Conservation (phyloP, 1,140 invertebrate genomes). For the Cydia splendana region DNA sequence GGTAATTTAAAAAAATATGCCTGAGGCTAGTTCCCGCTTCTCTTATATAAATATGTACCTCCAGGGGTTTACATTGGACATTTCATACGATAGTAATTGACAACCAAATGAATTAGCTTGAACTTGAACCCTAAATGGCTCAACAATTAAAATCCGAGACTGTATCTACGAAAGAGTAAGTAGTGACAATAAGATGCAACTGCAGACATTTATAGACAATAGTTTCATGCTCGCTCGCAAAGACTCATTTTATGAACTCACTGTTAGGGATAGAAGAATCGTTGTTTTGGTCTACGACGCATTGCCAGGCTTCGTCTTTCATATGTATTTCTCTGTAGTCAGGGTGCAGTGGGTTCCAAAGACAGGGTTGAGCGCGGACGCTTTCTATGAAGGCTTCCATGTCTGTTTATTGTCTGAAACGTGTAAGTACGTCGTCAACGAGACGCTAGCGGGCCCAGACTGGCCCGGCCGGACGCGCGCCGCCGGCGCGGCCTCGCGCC, state of each 20-base stretch:
- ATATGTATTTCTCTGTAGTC: conserved; percentile 65
- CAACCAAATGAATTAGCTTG: too few species aligned
- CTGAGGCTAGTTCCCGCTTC: too few species aligned
- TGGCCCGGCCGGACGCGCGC: not conserved
- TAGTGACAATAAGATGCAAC: too few species aligned
- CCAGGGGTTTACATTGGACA: too few species aligned
- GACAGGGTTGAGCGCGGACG: conserved; percentile 60
- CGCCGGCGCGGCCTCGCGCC: conserved; percentile 32
- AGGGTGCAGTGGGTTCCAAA: conserved; percentile 70
- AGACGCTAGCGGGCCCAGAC: conserved; percentile 9
- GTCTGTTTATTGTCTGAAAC: not conserved
- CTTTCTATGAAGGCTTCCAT: conserved; percentile 71
- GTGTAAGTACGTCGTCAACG: not conserved
- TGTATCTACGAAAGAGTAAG: too few species aligned
- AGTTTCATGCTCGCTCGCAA: not conserved
- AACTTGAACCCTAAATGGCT: too few species aligned
- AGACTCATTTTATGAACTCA: conserved; percentile 46
- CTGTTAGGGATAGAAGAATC: conserved; percentile 60
- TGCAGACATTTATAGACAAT: too few species aligned
- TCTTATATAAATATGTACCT: too few species aligned
- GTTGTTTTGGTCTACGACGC: conserved; percentile 60
- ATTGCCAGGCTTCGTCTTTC: conserved; percentile 66
- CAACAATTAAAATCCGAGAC: too few species aligned
- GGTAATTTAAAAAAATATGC: too few species aligned
- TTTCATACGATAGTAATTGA: too few species aligned